phyloP scores from a whole-genome alignment of 2,113 vertebrate genomes.

The Chascanopsetta lugubris region DNA sequence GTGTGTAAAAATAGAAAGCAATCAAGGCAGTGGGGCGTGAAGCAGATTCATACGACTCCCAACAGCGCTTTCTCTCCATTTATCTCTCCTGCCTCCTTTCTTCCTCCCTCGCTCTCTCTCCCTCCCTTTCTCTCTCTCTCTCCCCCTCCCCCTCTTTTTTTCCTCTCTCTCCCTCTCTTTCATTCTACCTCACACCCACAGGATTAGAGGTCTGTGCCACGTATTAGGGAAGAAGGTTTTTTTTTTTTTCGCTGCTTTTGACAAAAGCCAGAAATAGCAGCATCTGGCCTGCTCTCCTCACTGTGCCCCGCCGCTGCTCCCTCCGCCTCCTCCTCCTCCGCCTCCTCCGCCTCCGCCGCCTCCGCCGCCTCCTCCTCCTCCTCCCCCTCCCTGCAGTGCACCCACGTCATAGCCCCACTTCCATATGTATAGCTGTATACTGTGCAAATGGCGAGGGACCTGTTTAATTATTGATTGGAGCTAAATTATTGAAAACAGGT shows the following conservation, averaged over 20 bases:
- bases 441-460: slow-evolving; percentile 38
- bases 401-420: slow-evolving; percentile 53
- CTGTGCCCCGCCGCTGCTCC: slow-evolving; percentile 51
- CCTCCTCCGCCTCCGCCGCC: slow-evolving; percentile 60
- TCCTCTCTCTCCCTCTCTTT: slow-evolving; percentile 70
- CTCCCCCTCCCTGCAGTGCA: slow-evolving; percentile 26
- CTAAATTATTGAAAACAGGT: slow-evolving; percentile 71
- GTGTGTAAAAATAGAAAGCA: slow-evolving; percentile 87
- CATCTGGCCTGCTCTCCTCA: slow-evolving; percentile 68
- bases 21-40: slow-evolving; percentile 81
- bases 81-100: slow-evolving; percentile 72
- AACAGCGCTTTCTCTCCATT: slow-evolving; percentile 79
- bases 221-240: slow-evolving; percentile 74
- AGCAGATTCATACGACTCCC: slow-evolving; percentile 80
- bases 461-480: slow-evolving; percentile 66
- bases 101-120: slow-evolving; percentile 71
- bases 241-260: slow-evolving; percentile 68
- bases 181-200: slow-evolving; percentile 73
- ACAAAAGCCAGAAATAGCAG: slow-evolving; percentile 76
- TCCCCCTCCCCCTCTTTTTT: slow-evolving; percentile 70
- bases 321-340: slow-evolving; percentile 23
- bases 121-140: slow-evolving; percentile 77
- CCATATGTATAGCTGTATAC: slow-evolving; percentile 41
- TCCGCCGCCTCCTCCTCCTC: slow-evolving; percentile 29
- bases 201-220: slow-evolving; percentile 74